A percentile compares a stretch with the other conserved stretches of the same genome.
Evolutionary conservation across 2,113 vertebrate genomes (phyloP).

Genomic region (Psettodes erumei): DNA sequence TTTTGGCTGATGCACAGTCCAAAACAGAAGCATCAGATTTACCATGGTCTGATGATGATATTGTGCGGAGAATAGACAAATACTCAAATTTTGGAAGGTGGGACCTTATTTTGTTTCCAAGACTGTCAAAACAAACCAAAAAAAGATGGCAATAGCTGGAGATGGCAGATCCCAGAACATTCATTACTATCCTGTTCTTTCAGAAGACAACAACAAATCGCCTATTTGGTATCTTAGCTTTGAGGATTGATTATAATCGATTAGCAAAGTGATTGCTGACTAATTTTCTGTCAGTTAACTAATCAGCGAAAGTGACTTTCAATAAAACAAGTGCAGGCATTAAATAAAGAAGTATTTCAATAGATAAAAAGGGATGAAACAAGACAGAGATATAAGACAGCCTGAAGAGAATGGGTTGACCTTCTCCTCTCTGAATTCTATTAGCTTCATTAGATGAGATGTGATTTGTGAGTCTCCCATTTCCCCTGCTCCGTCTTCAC

Average conservation of each 20-base stretch:
- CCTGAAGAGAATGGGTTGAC: constrained; percentile 3
- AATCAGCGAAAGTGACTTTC: neutral
- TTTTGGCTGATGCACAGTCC: too few relatives aligned
- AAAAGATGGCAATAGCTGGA: too few relatives aligned
- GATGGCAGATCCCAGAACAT: too few relatives aligned
- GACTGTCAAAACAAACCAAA: too few relatives aligned
- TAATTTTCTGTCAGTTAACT: neutral
- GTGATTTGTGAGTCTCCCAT: constrained; percentile 53
- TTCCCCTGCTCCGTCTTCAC: constrained; percentile 34
- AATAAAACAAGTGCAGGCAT: neutral
- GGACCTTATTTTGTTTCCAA: too few relatives aligned
- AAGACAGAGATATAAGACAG: constrained; percentile 27
- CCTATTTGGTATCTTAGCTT: neutral
- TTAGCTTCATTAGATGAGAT: constrained; percentile 67
- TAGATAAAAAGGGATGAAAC: neutral
- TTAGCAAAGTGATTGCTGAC: neutral
- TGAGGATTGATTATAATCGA: neutral
- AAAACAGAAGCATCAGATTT: too few relatives aligned
- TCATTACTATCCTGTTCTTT: too few relatives aligned
- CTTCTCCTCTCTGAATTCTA: constrained; percentile 47
- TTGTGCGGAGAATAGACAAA: too few relatives aligned
- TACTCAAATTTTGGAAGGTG: too few relatives aligned
- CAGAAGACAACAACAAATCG: too few relatives aligned
- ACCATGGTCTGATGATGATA: too few relatives aligned
- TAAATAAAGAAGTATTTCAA: neutral